Conservation (phyloP, 2,888 invertebrate genomes). For the Dryobota labecula region DNA sequence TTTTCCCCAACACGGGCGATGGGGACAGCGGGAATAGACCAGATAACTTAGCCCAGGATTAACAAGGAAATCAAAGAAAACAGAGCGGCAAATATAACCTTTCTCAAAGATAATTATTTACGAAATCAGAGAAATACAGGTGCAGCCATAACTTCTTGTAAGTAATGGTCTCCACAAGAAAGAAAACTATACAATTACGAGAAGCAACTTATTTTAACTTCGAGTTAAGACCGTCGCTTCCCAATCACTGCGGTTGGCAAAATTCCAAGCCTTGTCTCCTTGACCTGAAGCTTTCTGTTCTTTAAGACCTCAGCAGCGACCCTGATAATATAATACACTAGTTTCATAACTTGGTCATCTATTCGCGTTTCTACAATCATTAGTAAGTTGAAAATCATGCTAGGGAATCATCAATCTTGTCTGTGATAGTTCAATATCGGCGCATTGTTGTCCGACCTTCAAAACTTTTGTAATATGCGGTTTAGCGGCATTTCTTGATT, state of each 20-base stretch:
- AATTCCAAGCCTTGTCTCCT: slow-evolving; percentile 75
- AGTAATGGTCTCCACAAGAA: not conserved
- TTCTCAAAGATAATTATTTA: too few species aligned
- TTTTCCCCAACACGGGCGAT: too few species aligned
- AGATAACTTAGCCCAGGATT: not conserved
- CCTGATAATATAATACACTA: slow-evolving; percentile 61
- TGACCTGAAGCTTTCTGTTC: slow-evolving; percentile 74
- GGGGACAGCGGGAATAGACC: too few species aligned
- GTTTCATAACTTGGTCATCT: slow-evolving; percentile 57
- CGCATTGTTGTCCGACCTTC: slow-evolving; percentile 24
- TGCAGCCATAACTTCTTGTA: not conserved
- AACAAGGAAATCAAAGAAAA: not conserved
- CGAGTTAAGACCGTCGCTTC: slow-evolving; percentile 28
- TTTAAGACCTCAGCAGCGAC: slow-evolving; percentile 66
- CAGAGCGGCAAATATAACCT: not conserved
- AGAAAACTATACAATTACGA: slow-evolving; percentile 1
- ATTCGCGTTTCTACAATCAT: slow-evolving; percentile 35
- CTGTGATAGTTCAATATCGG: slow-evolving; percentile 12
- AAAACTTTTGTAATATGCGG: not conserved
- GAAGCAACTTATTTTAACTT: slow-evolving; percentile 37
- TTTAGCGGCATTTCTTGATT: not conserved
- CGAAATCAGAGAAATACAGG: not conserved
- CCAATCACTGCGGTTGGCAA: slow-evolving; percentile 67
- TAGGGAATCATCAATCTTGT: slow-evolving; percentile 46
- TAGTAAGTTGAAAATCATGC: slow-evolving; percentile 42